Conservation (phyloP, 2,888 invertebrate species). For the Tillus elongatus region DNA sequence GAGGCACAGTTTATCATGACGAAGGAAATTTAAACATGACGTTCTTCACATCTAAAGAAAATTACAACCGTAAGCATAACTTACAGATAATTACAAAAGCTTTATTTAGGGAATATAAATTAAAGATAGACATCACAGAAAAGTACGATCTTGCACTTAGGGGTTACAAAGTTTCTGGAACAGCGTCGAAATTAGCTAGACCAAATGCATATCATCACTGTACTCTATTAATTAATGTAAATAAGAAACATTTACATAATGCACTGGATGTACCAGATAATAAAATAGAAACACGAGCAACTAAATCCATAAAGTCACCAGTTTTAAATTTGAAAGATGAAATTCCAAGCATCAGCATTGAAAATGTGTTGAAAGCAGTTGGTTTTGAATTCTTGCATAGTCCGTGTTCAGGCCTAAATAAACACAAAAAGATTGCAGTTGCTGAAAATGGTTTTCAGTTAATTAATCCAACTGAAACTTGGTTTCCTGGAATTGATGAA, state of each 20-base stretch:
- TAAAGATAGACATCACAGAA: slow-evolving; percentile 65
- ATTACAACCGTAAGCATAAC: slow-evolving; percentile 81
- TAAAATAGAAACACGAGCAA: not conserved
- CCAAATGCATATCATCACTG: slow-evolving; percentile 95
- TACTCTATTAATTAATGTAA: slow-evolving; percentile 82
- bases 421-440: too few species aligned
- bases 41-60: slow-evolving; percentile 75
- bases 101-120: slow-evolving; percentile 70
- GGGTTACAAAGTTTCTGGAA: slow-evolving; percentile 81
- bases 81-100: slow-evolving; percentile 77
- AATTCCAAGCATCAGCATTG: slow-evolving; percentile 59
- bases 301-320: slow-evolving; percentile 32
- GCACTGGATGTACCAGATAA: not conserved
- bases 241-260: slow-evolving; percentile 59
- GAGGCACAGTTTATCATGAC: slow-evolving; percentile 96
- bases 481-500: slow-evolving; percentile 66
- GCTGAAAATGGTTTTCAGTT: slow-evolving; percentile 73
- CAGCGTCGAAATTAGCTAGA: slow-evolving; percentile 84
- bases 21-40: slow-evolving; percentile 86
- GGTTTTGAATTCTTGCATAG: slow-evolving; percentile 79
- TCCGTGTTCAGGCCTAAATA: slow-evolving; percentile 27
- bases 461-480: slow-evolving; percentile 76
- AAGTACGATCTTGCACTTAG: slow-evolving; percentile 79
- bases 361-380: slow-evolving; percentile 66
- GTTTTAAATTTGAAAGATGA: slow-evolving; percentile 76